Percentiles rank a stretch among this genome's conserved stretches.
These are phyloP conservation scores for Sminthurinus signatus DNA, from an alignment of 1,140 invertebrate species.

Conservation along the genomic window DNA sequence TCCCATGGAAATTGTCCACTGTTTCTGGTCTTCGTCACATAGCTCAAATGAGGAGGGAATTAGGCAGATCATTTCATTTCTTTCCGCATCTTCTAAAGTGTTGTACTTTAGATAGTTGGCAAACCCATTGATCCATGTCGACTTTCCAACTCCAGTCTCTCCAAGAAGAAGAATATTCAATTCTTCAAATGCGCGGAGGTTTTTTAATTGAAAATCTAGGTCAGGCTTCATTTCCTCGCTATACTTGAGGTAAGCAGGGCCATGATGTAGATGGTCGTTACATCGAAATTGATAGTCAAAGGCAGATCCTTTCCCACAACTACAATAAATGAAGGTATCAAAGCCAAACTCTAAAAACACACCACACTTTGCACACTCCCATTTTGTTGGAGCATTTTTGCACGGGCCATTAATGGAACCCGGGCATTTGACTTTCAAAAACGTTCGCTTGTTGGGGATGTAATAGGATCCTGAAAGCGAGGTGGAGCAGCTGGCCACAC, in stretches of 20 bases:
- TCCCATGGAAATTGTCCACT: slow-evolving; percentile 9
- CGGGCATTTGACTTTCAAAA: not conserved
- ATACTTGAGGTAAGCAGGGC: not conserved
- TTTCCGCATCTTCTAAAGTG: not conserved
- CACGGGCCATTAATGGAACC: not conserved
- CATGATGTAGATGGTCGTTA: not conserved
- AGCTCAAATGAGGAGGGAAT: not conserved
- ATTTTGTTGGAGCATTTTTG: not conserved
- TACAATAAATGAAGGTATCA: slow-evolving; percentile 11
- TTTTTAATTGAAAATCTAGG: too few relatives aligned
- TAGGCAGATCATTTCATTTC: not conserved
- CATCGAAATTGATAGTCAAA: slow-evolving; percentile 10
- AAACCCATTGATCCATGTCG: not conserved
- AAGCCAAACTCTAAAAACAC: slow-evolving; percentile 15
- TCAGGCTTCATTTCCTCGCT: too few relatives aligned
- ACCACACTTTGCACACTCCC: slow-evolving; percentile 8
- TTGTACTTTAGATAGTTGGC: not conserved
- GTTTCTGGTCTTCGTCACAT: not conserved
- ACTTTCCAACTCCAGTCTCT: not conserved
- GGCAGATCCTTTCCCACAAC: not conserved
- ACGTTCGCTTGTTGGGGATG: slow-evolving; percentile 5
- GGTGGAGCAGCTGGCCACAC: too few relatives aligned
- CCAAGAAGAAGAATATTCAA: not conserved
- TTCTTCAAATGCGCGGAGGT: too few relatives aligned
- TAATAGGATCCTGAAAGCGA: too few relatives aligned